Conservation (phyloP, 2,797 vertebrate genomes). For the Rhadinocentrus ornatus region DNA sequence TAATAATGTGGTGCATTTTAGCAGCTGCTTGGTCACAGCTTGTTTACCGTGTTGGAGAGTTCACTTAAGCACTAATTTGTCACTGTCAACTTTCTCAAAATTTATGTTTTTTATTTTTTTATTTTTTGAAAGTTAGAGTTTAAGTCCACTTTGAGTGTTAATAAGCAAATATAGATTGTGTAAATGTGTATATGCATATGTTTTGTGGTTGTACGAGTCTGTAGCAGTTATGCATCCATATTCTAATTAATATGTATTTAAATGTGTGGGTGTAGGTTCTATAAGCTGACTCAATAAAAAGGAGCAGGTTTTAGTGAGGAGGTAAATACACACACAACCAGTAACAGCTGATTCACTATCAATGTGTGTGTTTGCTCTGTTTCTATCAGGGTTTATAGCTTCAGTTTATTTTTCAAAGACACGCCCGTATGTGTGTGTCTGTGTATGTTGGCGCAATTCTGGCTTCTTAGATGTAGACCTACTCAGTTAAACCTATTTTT, state of each 20-base stretch:
- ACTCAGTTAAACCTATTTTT: conserved; percentile 10
- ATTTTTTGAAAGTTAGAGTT: background rate
- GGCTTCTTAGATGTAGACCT: conserved; percentile 17
- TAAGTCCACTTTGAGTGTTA: conserved; percentile 50
- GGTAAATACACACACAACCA: conserved; percentile 41
- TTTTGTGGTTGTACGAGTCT: conserved; percentile 14
- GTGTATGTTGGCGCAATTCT: conserved; percentile 31
- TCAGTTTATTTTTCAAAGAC: conserved; percentile 27
- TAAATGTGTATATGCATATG: conserved; percentile 3
- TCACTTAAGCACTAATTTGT: conserved; percentile 81
- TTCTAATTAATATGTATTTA: conserved; percentile 1
- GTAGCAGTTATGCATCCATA: background rate
- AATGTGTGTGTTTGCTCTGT: conserved; percentile 13
- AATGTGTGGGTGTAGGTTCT: background rate
- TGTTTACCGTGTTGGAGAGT: conserved; percentile 76
- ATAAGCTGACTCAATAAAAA: conserved; percentile 40
- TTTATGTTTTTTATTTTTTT: conserved; percentile 35
- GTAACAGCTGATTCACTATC: conserved; percentile 58
- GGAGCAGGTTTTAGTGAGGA: conserved; percentile 25
- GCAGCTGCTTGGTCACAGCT: conserved; percentile 73
- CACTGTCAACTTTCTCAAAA: conserved; percentile 74
- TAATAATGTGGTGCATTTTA: conserved; percentile 75
- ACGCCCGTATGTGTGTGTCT: conserved; percentile 9
- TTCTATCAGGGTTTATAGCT: conserved; percentile 30
- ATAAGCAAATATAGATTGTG: conserved; percentile 43